A percentile compares a stretch with the other conserved stretches of the same genome.
phyloP scores from a whole-genome alignment of 2,113 vertebrate species.

The Melanostigma gelatinosum region DNA sequence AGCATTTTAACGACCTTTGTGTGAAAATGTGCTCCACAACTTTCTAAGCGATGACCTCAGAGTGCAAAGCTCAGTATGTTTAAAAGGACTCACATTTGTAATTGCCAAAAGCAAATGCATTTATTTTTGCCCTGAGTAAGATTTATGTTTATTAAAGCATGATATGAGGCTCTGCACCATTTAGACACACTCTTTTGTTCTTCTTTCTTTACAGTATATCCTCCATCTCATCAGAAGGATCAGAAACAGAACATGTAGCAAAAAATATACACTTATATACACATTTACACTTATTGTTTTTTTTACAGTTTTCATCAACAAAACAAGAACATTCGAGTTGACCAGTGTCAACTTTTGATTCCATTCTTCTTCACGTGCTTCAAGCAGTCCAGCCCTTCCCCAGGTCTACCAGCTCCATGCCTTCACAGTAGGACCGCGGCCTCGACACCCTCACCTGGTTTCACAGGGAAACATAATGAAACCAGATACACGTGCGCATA shows the following conservation, averaged over 20 bases:
- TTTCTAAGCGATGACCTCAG: background rate
- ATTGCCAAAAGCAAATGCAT: background rate
- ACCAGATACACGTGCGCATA: background rate
- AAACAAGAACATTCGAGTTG: constrained; percentile 10
- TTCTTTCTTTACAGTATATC: background rate
- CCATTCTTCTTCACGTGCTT: constrained; percentile 24
- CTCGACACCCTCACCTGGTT: constrained; percentile 76
- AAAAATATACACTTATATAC: constrained; percentile 17
- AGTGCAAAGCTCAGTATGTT: background rate
- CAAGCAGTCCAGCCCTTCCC: constrained; percentile 90
- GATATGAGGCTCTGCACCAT: background rate
- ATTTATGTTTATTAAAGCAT: constrained; percentile 22
- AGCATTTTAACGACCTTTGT: background rate
- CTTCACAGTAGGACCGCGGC: constrained; percentile 85
- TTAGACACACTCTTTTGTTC: background rate
- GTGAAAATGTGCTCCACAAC: background rate
- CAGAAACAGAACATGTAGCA: constrained; percentile 11
- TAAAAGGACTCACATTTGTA: background rate
- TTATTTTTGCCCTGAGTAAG: constrained; percentile 12
- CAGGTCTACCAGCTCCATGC: constrained; percentile 87
- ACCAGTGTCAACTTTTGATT: background rate
- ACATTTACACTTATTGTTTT: constrained; percentile 23
- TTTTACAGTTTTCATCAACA: constrained; percentile 19
- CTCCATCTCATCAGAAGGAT: background rate
- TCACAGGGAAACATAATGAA: constrained; percentile 25